Base-by-base conservation (phyloP, 2,888 invertebrate species). In the Parnassius smintheus region DNA sequence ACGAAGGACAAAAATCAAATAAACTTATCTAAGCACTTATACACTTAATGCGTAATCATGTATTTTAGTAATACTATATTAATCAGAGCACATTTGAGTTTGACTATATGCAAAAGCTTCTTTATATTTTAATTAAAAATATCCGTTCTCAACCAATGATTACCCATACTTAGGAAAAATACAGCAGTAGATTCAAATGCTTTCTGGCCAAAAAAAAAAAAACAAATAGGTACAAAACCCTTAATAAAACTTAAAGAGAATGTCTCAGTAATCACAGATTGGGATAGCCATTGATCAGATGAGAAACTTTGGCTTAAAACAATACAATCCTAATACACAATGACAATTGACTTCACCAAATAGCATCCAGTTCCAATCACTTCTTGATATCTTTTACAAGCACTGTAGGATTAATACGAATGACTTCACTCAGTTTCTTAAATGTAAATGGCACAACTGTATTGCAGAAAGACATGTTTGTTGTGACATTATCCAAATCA, bases 381-480 rank as follows among this genome's bases (percentile, higher is more conserved):
- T 67, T 62, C 61, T n/a, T 48, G 1, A 64, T n/a, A 42, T 93
- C 93, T 55, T 79, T 72, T 46, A 94, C 73, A 22, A 82, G 54
- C 11, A 94, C 89, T 63, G 70, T 73, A 1, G 93, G 92, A 63
- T 92, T 81, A 53, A 94, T 87, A 58, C 93, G 86, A 11, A 93
- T 80, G 8, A 93, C 77, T 62, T 91, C 89, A 46, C 87, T 86
- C 49, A 94, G 78, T 61, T 93, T 91, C 11, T 86, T 81, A 55
- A 93, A 85, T 10, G 91, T 89, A 22, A 86, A 77, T 4, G 80
- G 76, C 65, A 93, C 85, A 65, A 83, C 78, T 12, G 85, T 86
- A n/a, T 93, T 92, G 45, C 88, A 90, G 57, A 94, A 84, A 0
- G 93, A 87, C 82, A 94, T 91, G 0, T 87, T 82, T 0, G 93